Evolutionary conservation across 2,113 vertebrate genomes (phyloP).

Genomic region (Brachypteracias leptosomus): DNA sequence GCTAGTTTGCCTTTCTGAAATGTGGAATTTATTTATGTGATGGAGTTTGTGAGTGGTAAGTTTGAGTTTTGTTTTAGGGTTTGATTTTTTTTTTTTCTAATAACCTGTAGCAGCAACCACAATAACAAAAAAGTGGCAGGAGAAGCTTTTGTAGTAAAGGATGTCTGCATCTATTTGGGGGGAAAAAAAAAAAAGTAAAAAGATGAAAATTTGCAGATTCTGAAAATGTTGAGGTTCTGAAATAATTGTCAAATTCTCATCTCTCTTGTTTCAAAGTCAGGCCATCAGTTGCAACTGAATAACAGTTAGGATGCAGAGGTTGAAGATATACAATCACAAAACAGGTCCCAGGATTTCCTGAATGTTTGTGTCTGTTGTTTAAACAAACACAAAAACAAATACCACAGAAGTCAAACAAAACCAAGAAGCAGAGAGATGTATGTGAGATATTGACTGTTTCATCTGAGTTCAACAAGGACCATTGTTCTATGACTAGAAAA

Average conservation of each 20-base stretch:
- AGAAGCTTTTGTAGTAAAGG: neutral
- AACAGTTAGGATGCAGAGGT: neutral
- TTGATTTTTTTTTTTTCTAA: neutral
- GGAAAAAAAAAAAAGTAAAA: neutral
- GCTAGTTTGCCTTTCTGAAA: neutral
- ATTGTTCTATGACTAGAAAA: neutral
- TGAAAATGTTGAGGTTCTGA: neutral
- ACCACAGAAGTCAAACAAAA: neutral
- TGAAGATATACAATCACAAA: neutral
- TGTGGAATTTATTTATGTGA: neutral
- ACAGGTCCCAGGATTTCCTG: neutral
- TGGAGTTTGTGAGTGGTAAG: neutral
- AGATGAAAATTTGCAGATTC: neutral
- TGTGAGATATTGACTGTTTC: neutral
- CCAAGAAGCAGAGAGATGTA: neutral
- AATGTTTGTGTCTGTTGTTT: neutral
- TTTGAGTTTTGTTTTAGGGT: neutral
- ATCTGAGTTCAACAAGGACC: neutral
- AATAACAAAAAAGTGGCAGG: neutral
- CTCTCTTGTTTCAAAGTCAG: neutral
- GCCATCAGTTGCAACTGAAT: neutral
- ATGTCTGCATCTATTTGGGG: neutral
- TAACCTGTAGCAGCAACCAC: neutral
- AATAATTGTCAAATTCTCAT: neutral
- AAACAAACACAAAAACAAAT: neutral